Evolutionary conservation across 2,113 vertebrate genomes (phyloP), one percentile per base, ranked within the genome.

Genomic region (Cephalopterus ornatus): DNA sequence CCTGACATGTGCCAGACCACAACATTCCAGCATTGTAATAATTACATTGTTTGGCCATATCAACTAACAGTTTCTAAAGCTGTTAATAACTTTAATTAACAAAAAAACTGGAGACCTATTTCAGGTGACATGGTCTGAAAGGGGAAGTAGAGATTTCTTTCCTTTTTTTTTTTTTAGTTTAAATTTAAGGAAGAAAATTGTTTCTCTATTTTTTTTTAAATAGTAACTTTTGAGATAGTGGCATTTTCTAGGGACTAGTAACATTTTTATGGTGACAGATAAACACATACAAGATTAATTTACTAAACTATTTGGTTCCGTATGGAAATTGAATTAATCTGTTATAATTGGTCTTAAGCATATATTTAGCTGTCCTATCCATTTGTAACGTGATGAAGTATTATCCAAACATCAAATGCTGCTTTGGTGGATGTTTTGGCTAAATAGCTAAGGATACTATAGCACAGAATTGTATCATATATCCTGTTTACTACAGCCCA

Each of bases 331-430:
- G 41, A 85, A 88, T 74, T 58, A 79, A 93, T 92, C 55, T 92
- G 47, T 53, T 42, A 46, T 52, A 96, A 92, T 35, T 86, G 59
- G 95, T 95, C 92, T 96, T 96, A 30, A 87, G 46, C 61, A 59
- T 93, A 59, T 94, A 97, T 95, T 93, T 97, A 95, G 88, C 91
- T 82, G 22, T 94, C 63, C 18, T 91, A 89, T 92, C 96, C 82
- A 94, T 84, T 93, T 97, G 89, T 93, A 97, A 97, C 92, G 86
- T 91, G 79, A 89, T 93, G 70, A 96, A 95, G 95, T 95, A 95
- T 74, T 96, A 96, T 58, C 79, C 70, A 92, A 95, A 96, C 85
- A 88, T 12, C 0, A 5, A 96, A 79, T 92, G 73, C 47, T 94
- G 50, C 72, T 93, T 67, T 93, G 68, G 81, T 92, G 86, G 93